These are phyloP conservation scores for Acanthurus lineatus DNA, from an alignment of 2,797 vertebrate genomes.

Conservation along the genomic window DNA sequence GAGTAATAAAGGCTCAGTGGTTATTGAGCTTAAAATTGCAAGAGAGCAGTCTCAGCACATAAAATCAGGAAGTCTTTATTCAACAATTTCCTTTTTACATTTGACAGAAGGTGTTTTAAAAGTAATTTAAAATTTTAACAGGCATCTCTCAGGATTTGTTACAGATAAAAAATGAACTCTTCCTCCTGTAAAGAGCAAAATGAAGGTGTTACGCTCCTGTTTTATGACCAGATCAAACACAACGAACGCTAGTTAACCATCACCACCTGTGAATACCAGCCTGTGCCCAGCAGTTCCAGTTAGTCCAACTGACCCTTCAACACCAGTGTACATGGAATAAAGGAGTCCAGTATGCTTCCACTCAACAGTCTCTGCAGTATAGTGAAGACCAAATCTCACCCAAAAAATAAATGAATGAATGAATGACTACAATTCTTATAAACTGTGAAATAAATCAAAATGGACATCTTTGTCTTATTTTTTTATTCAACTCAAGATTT, in stretches of 20 bases:
- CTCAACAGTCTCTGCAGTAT: neutral
- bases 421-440: neutral
- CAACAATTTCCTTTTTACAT: conserved; percentile 59
- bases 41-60: conserved; percentile 50
- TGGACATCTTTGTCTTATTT: neutral
- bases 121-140: conserved; percentile 15
- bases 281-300: conserved; percentile 56
- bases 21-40: conserved; percentile 16
- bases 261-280: conserved; percentile 47
- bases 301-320: conserved; percentile 46
- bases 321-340: conserved; percentile 44
- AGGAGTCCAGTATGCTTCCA: neutral
- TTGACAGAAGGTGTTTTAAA: conserved; percentile 41
- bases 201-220: conserved; percentile 39
- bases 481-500: neutral
- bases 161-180: conserved; percentile 85
- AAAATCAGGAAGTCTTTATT: conserved; percentile 76
- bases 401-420: conserved; percentile 6
- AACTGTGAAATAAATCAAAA: neutral
- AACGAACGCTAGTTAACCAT: neutral
- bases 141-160: conserved; percentile 68
- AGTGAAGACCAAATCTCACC: neutral
- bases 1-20: conserved; percentile 3
- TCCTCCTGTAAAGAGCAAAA: conserved; percentile 84
- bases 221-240: conserved; percentile 24